A percentile compares a stretch with the other conserved stretches of the same genome.
These are phyloP conservation scores for Heliconius sara DNA, from an alignment of 2,888 invertebrate species.

Conservation along the genomic window DNA sequence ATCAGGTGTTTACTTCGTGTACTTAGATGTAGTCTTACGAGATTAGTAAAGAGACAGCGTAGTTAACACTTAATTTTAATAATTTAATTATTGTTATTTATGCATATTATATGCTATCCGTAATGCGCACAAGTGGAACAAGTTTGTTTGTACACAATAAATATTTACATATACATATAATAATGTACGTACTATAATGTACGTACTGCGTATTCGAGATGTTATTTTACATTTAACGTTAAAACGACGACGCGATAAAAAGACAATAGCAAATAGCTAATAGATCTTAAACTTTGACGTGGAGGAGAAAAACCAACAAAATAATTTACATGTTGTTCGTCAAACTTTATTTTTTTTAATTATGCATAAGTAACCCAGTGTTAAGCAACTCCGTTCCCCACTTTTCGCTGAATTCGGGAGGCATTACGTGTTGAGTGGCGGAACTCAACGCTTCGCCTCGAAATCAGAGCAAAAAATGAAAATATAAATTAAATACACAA, in stretches of 20 bases:
- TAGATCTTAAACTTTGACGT: background rate
- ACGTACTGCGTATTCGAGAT: background rate
- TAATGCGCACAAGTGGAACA: slow-evolving; percentile 29
- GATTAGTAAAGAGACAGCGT: slow-evolving; percentile 3
- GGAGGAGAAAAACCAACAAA: too few relatives aligned
- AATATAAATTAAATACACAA: too few relatives aligned
- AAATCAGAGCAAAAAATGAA: too few relatives aligned
- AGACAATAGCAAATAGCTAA: background rate
- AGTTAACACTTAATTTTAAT: slow-evolving; percentile 7
- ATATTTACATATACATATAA: slow-evolving; percentile 3
- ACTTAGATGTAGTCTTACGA: background rate
- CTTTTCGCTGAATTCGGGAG: too few relatives aligned
- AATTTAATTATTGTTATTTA: slow-evolving; percentile 21
- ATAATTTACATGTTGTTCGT: too few relatives aligned
- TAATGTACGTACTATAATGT: background rate
- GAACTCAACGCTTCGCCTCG: too few relatives aligned
- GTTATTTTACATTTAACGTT: background rate
- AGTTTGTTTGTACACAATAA: slow-evolving; percentile 29
- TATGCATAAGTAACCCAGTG: too few relatives aligned
- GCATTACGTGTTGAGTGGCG: too few relatives aligned
- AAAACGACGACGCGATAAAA: background rate
- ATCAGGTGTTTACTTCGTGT: background rate
- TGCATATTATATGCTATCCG: slow-evolving; percentile 24
- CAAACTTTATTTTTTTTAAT: too few relatives aligned
- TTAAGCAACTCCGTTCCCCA: too few relatives aligned